Evolutionary conservation across 2,797 vertebrate species (phyloP).

Genomic region (Austrolebias charrua): DNA sequence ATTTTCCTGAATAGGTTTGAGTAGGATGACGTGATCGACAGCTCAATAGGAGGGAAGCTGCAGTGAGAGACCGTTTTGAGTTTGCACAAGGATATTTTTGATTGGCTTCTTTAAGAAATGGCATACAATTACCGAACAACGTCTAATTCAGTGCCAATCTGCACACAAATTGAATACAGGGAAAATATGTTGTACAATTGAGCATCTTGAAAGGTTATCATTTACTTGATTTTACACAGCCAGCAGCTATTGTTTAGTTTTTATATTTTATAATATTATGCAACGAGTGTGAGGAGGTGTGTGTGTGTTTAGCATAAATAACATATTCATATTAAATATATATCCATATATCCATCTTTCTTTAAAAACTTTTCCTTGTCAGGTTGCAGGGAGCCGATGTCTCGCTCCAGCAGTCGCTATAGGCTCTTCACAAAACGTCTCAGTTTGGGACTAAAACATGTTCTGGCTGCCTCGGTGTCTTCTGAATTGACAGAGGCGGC

Average conservation of each 20-base stretch:
- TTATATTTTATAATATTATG: conserved; percentile 23
- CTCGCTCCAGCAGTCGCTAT: too few relatives aligned
- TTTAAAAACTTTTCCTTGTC: too few relatives aligned
- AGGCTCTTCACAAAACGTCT: too few relatives aligned
- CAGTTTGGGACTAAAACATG: too few relatives aligned
- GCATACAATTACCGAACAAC: conserved; percentile 52
- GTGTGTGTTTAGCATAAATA: too few relatives aligned
- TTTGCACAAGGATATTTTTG: conserved; percentile 41
- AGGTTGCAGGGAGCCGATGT: too few relatives aligned
- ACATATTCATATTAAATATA: not conserved
- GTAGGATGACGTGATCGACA: conserved; percentile 19
- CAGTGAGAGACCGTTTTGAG: conserved; percentile 19
- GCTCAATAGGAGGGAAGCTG: conserved; percentile 28
- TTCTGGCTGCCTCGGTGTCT: too few relatives aligned
- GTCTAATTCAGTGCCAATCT: conserved; percentile 38
- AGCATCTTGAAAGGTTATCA: conserved; percentile 49
- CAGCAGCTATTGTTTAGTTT: conserved; percentile 35
- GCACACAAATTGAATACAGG: conserved; percentile 46
- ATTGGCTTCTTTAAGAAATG: conserved; percentile 51
- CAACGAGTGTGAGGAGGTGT: not conserved
- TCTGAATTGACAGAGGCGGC: too few relatives aligned
- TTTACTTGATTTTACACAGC: conserved; percentile 58
- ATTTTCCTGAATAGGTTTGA: conserved; percentile 15
- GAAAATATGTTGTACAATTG: conserved; percentile 45
- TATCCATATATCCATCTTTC: too few relatives aligned